Evolutionary conservation across 2,888 invertebrate species (phyloP).

Genomic region (Ichneumoninae sp.): DNA sequence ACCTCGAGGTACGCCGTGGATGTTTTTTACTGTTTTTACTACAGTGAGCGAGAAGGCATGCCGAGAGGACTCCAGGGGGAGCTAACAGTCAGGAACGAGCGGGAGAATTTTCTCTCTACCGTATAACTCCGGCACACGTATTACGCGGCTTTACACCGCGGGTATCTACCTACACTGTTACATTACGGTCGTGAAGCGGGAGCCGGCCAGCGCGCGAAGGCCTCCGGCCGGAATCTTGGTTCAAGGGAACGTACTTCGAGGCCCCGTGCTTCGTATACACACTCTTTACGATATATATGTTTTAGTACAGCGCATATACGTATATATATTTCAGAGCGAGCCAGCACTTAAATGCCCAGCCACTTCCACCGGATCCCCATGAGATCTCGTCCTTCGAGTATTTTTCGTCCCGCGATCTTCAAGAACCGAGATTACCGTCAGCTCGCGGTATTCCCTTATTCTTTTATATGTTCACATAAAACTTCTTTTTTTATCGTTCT

Average conservation of each 20-base stretch:
- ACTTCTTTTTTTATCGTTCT: background rate
- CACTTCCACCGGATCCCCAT: constrained; percentile 49
- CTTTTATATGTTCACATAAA: background rate
- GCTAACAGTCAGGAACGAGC: constrained; percentile 27
- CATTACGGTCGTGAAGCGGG: constrained; percentile 63
- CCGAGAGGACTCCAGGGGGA: constrained; percentile 55
- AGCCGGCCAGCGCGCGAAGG: constrained; percentile 44
- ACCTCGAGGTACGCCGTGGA: constrained; percentile 58
- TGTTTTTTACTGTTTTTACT: constrained; percentile 71
- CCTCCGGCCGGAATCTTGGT: constrained; percentile 67
- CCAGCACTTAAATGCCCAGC: constrained; percentile 55
- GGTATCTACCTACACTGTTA: constrained; percentile 62
- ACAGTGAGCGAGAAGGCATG: constrained; percentile 49
- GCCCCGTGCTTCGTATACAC: constrained; percentile 43
- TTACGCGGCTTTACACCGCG: constrained; percentile 47
- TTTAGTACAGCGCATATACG: constrained; percentile 3
- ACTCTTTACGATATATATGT: constrained; percentile 13
- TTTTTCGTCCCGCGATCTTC: constrained; percentile 42
- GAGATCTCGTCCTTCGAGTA: constrained; percentile 57
- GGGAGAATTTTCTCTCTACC: constrained; percentile 18
- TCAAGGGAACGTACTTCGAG: constrained; percentile 70
- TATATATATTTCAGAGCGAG: constrained; percentile 27
- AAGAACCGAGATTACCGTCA: constrained; percentile 7
- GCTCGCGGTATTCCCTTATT: background rate
- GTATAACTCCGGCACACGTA: constrained; percentile 31